These are phyloP conservation scores for Latrodectus geometricus DNA, from an alignment of 1,140 invertebrate species.

Conservation along the genomic window DNA sequence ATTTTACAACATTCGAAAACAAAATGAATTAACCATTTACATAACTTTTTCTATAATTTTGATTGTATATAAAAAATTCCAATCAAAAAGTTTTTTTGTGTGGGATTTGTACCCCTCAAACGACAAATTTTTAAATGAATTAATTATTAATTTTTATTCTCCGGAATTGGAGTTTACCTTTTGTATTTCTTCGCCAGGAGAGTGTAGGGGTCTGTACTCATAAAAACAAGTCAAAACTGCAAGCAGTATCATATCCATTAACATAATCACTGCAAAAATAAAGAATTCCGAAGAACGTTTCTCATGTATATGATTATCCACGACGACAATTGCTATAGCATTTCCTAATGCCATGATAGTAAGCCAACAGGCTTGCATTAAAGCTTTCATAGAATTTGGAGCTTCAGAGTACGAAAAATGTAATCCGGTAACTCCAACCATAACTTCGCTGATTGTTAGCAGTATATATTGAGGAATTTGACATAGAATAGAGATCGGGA, in stretches of 20 bases:
- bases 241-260: conserved; percentile 84
- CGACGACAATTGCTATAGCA: conserved; percentile 66
- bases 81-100: too few species aligned
- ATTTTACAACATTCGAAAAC: too few species aligned
- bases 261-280: conserved; percentile 88
- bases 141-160: too few species aligned
- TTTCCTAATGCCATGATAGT: conserved; percentile 91
- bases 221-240: conserved; percentile 77
- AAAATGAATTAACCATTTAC: too few species aligned
- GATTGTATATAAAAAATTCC: too few species aligned
- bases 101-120: too few species aligned
- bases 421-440: conserved; percentile 91
- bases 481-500: too few species aligned
- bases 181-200: too few species aligned
- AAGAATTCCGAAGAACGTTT: conserved; percentile 85
- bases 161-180: too few species aligned
- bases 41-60: too few species aligned
- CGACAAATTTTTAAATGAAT: too few species aligned
- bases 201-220: conserved; percentile 65
- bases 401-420: conserved; percentile 92
- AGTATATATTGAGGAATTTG: conserved; percentile 78
- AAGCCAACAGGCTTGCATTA: conserved; percentile 89
- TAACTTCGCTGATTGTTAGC: conserved; percentile 84
- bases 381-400: conserved; percentile 88
- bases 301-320: neutral